phyloP scores from a whole-genome alignment of 2,113 vertebrate species.

The Paradoxurus hermaphroditus region DNA sequence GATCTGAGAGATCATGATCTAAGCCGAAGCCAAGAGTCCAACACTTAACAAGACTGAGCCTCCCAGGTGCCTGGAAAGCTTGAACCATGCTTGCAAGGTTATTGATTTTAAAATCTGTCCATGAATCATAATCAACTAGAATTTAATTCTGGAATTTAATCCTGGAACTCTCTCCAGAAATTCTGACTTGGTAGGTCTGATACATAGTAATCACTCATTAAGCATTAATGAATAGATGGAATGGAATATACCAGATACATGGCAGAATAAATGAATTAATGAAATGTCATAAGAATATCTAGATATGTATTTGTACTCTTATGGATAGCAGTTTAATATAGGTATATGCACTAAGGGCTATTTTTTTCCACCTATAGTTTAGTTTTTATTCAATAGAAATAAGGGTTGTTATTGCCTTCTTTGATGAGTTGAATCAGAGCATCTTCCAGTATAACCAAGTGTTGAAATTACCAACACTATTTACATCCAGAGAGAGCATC shows the following conservation, averaged over 20 bases:
- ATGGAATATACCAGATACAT: neutral
- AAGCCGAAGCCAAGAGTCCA: too few relatives aligned
- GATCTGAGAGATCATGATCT: too few relatives aligned
- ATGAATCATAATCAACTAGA: neutral
- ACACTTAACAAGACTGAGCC: too few relatives aligned
- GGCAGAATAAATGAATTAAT: neutral
- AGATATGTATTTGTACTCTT: neutral
- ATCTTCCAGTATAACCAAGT: neutral
- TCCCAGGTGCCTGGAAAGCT: neutral
- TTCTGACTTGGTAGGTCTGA: neutral
- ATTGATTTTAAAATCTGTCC: slow-evolving; percentile 6
- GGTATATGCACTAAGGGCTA: neutral
- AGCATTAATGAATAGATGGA: neutral
- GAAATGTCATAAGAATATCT: neutral
- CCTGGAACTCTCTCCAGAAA: neutral
- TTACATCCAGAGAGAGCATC: slow-evolving; percentile 45
- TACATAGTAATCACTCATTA: neutral
- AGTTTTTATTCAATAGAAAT: neutral
- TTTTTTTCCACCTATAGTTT: neutral
- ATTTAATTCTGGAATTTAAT: slow-evolving; percentile 15
- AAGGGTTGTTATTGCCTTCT: neutral
- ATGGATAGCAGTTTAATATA: neutral
- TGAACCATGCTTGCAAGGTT: neutral
- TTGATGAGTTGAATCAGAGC: neutral
- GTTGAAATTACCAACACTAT: slow-evolving; percentile 57